A percentile compares a stretch with the other conserved stretches of the same genome.
Evolutionary conservation across 2,113 vertebrate species (phyloP).

Genomic region (Macroglossus sobrinus): DNA sequence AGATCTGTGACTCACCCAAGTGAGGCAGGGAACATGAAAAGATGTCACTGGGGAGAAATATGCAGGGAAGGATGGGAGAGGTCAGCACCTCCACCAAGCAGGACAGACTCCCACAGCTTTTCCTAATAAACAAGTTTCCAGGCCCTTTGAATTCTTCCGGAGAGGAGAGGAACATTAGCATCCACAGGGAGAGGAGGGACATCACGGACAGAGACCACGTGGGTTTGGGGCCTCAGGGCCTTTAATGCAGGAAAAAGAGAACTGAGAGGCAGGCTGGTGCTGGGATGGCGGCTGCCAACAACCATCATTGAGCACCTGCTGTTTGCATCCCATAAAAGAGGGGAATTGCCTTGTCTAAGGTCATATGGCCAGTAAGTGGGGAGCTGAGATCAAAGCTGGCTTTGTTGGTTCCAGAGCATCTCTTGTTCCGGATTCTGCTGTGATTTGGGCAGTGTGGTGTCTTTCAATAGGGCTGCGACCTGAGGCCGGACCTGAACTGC

Average conservation of each 20-base stretch:
- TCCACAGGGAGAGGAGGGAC: conserved; percentile 25
- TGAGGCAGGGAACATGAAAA: conserved; percentile 73
- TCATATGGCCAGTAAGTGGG: neutral
- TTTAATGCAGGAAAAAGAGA: neutral
- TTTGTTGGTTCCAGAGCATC: neutral
- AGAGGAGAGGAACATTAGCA: conserved; percentile 32
- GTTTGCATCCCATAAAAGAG: neutral
- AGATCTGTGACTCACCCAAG: conserved; percentile 66
- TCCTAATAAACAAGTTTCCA: conserved; percentile 79
- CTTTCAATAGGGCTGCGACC: neutral
- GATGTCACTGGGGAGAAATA: conserved; percentile 70
- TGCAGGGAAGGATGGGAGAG: conserved; percentile 62
- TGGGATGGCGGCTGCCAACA: neutral
- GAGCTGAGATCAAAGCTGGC: neutral
- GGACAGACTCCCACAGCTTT: conserved; percentile 74
- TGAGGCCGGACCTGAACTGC: neutral
- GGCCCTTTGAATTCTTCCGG: conserved; percentile 71
- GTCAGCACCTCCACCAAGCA: conserved; percentile 63
- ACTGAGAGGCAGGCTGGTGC: neutral
- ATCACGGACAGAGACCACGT: neutral
- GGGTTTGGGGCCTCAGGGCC: neutral
- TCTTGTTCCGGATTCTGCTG: neutral
- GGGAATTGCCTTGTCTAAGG: neutral
- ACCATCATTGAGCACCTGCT: neutral
- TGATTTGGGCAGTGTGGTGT: neutral